Evolutionary conservation across 1,140 invertebrate species (phyloP).

Genomic region (Zaprionus capensis): DNA sequence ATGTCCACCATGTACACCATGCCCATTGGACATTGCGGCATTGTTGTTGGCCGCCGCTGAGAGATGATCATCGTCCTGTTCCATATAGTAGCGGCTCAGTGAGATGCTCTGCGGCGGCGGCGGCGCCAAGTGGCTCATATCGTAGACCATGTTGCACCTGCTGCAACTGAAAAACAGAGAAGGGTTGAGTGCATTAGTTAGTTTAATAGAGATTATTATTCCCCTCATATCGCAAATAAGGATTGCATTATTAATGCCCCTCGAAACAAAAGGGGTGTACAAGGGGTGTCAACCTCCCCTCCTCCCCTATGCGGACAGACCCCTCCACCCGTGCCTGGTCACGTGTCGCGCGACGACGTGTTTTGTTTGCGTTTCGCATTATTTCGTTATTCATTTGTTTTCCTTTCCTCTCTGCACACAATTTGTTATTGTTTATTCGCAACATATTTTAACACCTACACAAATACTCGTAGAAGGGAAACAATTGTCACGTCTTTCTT

Average conservation of each 20-base stretch:
- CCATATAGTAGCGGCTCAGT: slow-evolving; percentile 76
- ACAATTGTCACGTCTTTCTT: slow-evolving; percentile 67
- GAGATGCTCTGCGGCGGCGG: slow-evolving; percentile 76
- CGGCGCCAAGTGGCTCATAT: slow-evolving; percentile 80
- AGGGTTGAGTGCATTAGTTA: not conserved
- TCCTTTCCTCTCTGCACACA: slow-evolving; percentile 1
- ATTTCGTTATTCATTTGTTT: slow-evolving; percentile 61
- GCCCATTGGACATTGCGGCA: slow-evolving; percentile 30
- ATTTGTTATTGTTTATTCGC: slow-evolving; percentile 62
- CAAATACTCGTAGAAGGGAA: slow-evolving; percentile 69
- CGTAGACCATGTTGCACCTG: slow-evolving; percentile 72
- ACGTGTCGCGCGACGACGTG: slow-evolving; percentile 42
- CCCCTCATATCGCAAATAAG: not conserved
- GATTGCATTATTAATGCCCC: slow-evolving; percentile 59
- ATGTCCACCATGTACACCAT: slow-evolving; percentile 8
- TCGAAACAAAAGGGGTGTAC: not conserved
- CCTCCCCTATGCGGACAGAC: slow-evolving; percentile 13
- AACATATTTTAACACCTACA: slow-evolving; percentile 83
- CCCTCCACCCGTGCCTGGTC: slow-evolving; percentile 15
- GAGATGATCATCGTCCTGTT: slow-evolving; percentile 68
- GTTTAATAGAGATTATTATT: not conserved
- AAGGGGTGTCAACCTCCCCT: slow-evolving; percentile 23
- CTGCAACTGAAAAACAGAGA: not conserved
- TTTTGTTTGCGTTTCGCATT: slow-evolving; percentile 70
- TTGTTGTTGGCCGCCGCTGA: slow-evolving; percentile 55